These are phyloP conservation scores for Coelopa frigida DNA, from an alignment of 1,140 invertebrate genomes.

Conservation along the genomic window DNA sequence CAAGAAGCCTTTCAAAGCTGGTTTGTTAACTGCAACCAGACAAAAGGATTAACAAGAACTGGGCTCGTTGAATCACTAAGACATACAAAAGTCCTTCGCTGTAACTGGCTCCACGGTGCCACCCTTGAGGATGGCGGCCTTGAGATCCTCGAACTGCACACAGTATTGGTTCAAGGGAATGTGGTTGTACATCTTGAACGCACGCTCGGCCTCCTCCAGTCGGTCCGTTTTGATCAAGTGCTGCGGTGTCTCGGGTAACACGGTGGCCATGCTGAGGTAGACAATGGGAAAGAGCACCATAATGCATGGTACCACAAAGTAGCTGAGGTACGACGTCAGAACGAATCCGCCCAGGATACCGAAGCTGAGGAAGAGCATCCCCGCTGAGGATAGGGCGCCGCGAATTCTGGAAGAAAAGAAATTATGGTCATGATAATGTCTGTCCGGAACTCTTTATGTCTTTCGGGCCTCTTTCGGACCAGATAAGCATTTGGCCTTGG, in stretches of 20 bases:
- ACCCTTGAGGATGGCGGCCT: conserved; percentile 23
- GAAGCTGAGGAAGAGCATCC: conserved; percentile 73
- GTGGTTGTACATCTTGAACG: conserved; percentile 46
- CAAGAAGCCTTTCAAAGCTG: conserved; percentile 23
- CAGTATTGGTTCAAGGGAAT: too few species aligned
- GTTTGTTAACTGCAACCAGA: conserved; percentile 18
- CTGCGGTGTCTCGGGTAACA: conserved; percentile 76
- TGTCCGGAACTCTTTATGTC: too few species aligned
- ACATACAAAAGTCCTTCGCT: conserved; percentile 13
- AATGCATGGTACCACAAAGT: conserved; percentile 58
- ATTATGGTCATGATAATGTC: too few species aligned
- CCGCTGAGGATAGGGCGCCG: conserved; percentile 71
- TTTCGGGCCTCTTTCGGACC: too few species aligned
- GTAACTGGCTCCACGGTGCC: conserved; percentile 19
- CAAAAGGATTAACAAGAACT: too few species aligned
- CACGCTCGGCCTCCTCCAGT: conserved; percentile 55
- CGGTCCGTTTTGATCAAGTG: conserved; percentile 55
- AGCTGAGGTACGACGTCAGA: conserved; percentile 58
- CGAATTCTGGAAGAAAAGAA: conserved; percentile 51
- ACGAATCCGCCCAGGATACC: conserved; percentile 72
- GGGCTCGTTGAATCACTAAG: too few species aligned
- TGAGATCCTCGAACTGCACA: conserved; percentile 33
- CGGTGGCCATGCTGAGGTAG: conserved; percentile 57
- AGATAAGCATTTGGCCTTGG: too few species aligned
- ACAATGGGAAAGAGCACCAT: conserved; percentile 59